Base-by-base conservation (phyloP, 2,888 invertebrate species). In the Resseliella maxima region DNA sequence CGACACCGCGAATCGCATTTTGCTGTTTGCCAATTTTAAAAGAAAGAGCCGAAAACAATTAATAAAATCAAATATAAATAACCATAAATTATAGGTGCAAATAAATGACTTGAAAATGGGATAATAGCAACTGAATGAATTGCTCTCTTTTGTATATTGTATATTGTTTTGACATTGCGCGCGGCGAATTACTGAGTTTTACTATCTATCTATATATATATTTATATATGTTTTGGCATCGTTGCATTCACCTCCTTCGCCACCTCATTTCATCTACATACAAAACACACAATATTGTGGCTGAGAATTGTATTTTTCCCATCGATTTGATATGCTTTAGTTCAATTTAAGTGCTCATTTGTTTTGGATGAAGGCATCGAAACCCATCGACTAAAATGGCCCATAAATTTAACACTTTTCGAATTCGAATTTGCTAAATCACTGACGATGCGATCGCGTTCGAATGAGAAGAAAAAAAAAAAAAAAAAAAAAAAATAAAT, bases 61-160 rank as follows among this genome's bases (percentile, higher is more conserved):
- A 83, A 83, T 83, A 83, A 83, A 83, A 83, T 83, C 83, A 38
- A 83, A 83, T 83, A 83, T 83, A 83, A 83, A 83, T 83, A 83
- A 36, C 38, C 38, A 83, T 83, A 83, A 83, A 38, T 83, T 38
- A 83, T 83, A 38, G n/a, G 38, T 38, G n/a, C 83, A 38, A 83
- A 83, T 36, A 83, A 83, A 83, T 38, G 38, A 24, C 38, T 83
- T 83, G 3, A 24, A 83, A 83, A 83, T 83, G 38, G 12, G 24
- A 83, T 83, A 38, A 83, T 24, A 24, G 83, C 83, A 83, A n/a
- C 38, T 83, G 83, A 83, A 83, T 83, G 83, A 83, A 83, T 83
- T 83, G 83, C 83, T 83, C 38, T 38, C n/a, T 38, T 83, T 83
- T 72, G 59, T 24, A 18, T 15, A 18, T 59, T 59, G 24, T 24